phyloP scores from a whole-genome alignment of 2,797 vertebrate species.

The Lepus townsendii region DNA sequence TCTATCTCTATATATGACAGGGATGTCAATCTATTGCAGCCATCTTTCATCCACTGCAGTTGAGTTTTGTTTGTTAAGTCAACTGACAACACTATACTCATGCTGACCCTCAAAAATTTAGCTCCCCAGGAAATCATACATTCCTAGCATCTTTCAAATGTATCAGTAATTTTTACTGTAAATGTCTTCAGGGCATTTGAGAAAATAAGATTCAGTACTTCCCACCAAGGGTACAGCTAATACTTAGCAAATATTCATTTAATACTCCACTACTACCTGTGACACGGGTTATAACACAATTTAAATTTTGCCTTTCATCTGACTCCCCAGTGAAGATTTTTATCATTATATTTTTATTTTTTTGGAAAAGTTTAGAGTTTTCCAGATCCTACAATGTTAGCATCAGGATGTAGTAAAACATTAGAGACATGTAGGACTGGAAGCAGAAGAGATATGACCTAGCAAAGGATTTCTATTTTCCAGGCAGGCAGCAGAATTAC shows the following conservation, averaged over 20 bases:
- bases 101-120: background rate
- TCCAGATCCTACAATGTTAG: background rate
- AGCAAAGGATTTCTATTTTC: background rate
- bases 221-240: background rate
- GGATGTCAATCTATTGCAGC: background rate
- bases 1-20: background rate
- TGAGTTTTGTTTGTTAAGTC: background rate
- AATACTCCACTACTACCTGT: background rate
- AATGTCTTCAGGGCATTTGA: constrained; percentile 47
- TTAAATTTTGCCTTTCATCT: constrained; percentile 4
- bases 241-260: background rate
- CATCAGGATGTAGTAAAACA: background rate
- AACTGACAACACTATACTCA: background rate
- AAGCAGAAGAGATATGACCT: background rate
- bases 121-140: background rate
- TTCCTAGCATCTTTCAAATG: constrained; percentile 15
- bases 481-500: background rate
- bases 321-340: background rate
- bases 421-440: background rate
- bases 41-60: background rate
- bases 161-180: background rate
- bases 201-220: background rate
- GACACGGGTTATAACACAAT: background rate
- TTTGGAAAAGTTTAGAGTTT: background rate
- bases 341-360: background rate